Evolutionary conservation across 2,888 invertebrate species (phyloP), one percentile per base, ranked within the genome.

Genomic region (Tenthredo distinguenda): DNA sequence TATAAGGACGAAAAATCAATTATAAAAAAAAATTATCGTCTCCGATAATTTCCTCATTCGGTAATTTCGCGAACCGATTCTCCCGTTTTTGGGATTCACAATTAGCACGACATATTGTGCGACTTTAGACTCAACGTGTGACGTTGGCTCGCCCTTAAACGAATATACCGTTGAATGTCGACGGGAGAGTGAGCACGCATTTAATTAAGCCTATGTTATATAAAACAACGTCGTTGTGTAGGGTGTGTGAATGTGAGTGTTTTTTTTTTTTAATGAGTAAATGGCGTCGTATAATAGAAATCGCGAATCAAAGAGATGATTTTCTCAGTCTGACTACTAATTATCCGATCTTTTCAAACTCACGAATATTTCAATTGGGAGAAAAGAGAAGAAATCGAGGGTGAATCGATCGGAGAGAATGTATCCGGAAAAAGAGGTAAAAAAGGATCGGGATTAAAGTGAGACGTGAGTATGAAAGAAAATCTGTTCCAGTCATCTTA

Each of bases 41-140:
- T 0, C 34, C 18, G 18, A 34, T 6, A 37, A 71, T 37, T 58
- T 58, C 6, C 18, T 58, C 3, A n/a, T 10, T 15, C 31, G 10
- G 68, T 18, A 68, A 31, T 12, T 26, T 5, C 68, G 18, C 50
- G 50, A 2, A 6, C 5, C 50, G 68, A 34, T 68, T 68, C 6
- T 74, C 21, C 26, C 4, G 21, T 43, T 43, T 21, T 15, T 26
- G 26, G n/a, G 9, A 6, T 43, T 40, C 0, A 5, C 74, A 74
- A 74, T 74, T 43, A 40, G 1, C 43, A 74, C 21, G 74, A 74
- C 74, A 74, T 74, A 74, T 74, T 74, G 43, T 21, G 74, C 21
- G 74, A 74, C 74, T 43, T 74, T 21, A 26, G 21, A 26, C 10
- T 43, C 12, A 21, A 43, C 43, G 21, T 26, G 74, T 21, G 43